Base-by-base conservation (phyloP, 2,888 invertebrate genomes). In the Drosophila nigricruria region DNA sequence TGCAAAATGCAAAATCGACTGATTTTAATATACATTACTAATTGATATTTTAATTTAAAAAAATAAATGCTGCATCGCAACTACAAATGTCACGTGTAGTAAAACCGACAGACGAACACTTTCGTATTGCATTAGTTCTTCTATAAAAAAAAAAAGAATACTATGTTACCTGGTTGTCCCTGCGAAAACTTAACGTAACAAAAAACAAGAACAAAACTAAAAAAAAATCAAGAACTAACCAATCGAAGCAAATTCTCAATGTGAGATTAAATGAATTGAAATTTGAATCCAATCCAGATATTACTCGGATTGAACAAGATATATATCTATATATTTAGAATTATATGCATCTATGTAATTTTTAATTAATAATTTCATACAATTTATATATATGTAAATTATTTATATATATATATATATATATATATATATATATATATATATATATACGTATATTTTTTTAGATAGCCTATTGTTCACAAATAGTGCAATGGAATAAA, bases 111-210 rank as follows among this genome's bases (percentile, higher is more conserved):
- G 59, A 56, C 62, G 52, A 69, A 57, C 47, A 59, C 14, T 45
- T 72, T 70, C 73, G 56, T 62, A 42, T 53, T 60, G 25, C 25
- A 45, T 61, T 58, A 61, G 52, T 62, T 70, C 54, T 65, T 69
- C 47, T 67, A 70, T 53, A 59, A 47, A n/a, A 49, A 47, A n/a
- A 49, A 67, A 70, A 59, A 64, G 49, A 75, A 70, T 71, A 71
- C 77, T 69, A 70, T 74, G 74, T 71, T 77, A 77, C 71, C 77
- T 77, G 74, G 74, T 79, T 64, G 67, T 49, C 73, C 73, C 66
- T 66, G 60, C 66, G 54, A 56, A 67, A 73, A 72, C 67, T 65
- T 62, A 71, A 62, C 47, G 58, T 76, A 76, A 76, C 76, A 66
- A 30, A 5, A n/a, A 27, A 47, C 52, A 27, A 54, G n/a, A 65